Percentiles rank a stretch among this genome's conserved stretches.
Conservation (phyloP, 1,140 invertebrate genomes). For the Drosophila orena region DNA sequence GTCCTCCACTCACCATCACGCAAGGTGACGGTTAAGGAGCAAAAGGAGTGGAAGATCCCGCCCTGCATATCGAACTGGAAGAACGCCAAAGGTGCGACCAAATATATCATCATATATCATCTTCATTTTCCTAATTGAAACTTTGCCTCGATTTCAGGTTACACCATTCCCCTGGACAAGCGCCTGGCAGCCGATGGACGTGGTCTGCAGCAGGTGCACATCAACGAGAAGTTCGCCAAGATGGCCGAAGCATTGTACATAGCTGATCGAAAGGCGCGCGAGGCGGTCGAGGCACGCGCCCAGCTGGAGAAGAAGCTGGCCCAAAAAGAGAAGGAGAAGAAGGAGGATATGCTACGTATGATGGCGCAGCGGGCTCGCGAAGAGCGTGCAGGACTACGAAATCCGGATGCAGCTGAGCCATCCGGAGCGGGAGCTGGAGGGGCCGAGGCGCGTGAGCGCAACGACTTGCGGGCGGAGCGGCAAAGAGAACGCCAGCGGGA, state of each 20-base stretch:
- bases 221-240: constrained; percentile 99
- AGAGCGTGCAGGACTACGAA: constrained; percentile 91
- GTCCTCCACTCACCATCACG: constrained; percentile 97
- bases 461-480: constrained; percentile 94
- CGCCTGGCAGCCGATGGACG: constrained; percentile 98
- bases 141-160: constrained; percentile 83
- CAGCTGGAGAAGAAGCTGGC: constrained; percentile 98
- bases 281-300: constrained; percentile 98
- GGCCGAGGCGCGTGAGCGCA: constrained; percentile 94
- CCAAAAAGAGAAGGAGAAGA: constrained; percentile 99
- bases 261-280: constrained; percentile 97
- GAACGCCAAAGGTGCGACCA: constrained; percentile 92
- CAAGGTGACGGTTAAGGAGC: constrained; percentile 99
- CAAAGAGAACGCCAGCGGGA: constrained; percentile 97
- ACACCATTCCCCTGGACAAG: constrained; percentile 99
- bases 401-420: constrained; percentile 69
- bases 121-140: not conserved
- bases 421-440: constrained; percentile 85
- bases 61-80: constrained; percentile 99
- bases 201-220: constrained; percentile 98
- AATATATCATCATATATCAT: not conserved
- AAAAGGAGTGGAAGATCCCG: constrained; percentile 99
- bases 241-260: constrained; percentile 98
- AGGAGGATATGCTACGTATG: constrained; percentile 96
- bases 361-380: constrained; percentile 98